A percentile compares a stretch with the other conserved stretches of the same genome.
phyloP scores from a whole-genome alignment of 2,113 vertebrate genomes.

The Ptyas mucosa region DNA sequence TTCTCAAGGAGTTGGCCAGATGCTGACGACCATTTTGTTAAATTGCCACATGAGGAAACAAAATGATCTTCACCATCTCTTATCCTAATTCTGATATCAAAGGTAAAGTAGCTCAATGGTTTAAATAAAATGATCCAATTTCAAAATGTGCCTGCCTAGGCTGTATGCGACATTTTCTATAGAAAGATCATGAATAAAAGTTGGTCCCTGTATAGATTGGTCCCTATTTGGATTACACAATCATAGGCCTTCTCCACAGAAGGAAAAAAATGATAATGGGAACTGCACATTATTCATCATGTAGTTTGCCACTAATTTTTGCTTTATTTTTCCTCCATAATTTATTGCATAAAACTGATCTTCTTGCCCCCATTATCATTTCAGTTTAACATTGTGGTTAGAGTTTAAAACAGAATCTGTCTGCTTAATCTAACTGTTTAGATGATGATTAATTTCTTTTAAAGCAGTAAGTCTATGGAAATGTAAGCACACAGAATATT shows the following conservation, averaged over 20 bases:
- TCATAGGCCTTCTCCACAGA: neutral
- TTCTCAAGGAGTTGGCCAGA: neutral
- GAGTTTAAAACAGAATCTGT: neutral
- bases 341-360: neutral
- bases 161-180: neutral
- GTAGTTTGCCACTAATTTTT: neutral
- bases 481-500: slow-evolving; percentile 14
- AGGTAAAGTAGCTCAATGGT: neutral
- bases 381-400: neutral
- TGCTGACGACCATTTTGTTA: neutral
- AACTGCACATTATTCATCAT: neutral
- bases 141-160: neutral
- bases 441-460: neutral
- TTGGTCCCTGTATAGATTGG: neutral
- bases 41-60: neutral
- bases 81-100: neutral
- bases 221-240: neutral
- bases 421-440: slow-evolving; percentile 1
- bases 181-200: neutral
- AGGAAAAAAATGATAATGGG: neutral
- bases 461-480: slow-evolving; percentile 19
- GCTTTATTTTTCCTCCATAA: neutral
- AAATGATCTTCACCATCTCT: neutral
- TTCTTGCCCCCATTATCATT: no score
- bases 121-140: neutral